Base-by-base conservation (phyloP, 2,888 invertebrate species). In the Cerastis rubricosa region DNA sequence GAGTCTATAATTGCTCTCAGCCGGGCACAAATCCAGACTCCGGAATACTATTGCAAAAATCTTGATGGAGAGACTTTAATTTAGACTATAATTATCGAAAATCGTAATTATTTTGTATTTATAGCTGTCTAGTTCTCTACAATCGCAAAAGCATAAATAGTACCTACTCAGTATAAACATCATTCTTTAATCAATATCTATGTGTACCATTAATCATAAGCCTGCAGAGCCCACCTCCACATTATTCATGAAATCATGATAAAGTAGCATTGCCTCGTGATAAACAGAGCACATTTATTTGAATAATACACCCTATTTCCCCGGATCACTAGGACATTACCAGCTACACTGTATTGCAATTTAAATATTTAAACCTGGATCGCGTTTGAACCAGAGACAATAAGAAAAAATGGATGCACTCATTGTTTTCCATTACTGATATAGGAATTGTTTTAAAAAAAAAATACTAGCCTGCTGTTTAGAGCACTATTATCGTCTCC, bases 211-310 rank as follows among this genome's bases (percentile, higher is more conserved):
- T 14, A 49, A 61, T 74, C 61, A 63, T 57, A 73, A 63, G 12
- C 25, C n/a, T 35, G 35, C 51, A 63, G 35, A 61, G 22, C 6
- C 49, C 22, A 61, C 61, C 73, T 63, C 14, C 66, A 25, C 67
- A n/a, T 54, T 43, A 25, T 65, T 61, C 35, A 61, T 51, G 22
- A 51, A 51, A 51, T 75, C 51, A 45, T 74, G 68, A 69, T 63
- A 40, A 65, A 74, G 47, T 22, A 69, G 45, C 54, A 3, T 40
- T 54, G 54, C 35, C 22, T 29, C 40, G 59, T 84, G 84, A 84
- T 84, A 80, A 77, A 84, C 76, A 35, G 80, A 54, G 57, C 25
- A 66, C 84, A 80, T 84, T 84, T 76, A 54, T 76, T 68, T 84
- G 76, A 84, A 74, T 72, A 70, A 84, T 72, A 43, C 65, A 63